Evolutionary conservation across 2,888 invertebrate genomes (phyloP).

Genomic region (Strigamia transsilvanica): DNA sequence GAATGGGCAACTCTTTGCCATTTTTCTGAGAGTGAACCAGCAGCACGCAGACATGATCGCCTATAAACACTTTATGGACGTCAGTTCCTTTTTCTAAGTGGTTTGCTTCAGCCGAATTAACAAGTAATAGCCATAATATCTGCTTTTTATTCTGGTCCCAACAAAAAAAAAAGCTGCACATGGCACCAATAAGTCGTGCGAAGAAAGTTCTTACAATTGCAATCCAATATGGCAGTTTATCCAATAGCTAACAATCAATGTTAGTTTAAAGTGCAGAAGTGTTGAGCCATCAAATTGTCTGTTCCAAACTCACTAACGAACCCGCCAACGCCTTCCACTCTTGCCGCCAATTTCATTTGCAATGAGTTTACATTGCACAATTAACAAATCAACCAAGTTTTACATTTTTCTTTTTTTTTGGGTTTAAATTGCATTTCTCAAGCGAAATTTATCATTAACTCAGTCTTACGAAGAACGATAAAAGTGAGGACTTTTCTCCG

Average conservation of each 20-base stretch:
- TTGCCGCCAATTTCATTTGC: conserved; percentile 32
- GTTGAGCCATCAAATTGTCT: conserved; percentile 14
- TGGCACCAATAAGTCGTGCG: background rate
- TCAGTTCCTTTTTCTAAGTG: conserved; percentile 37
- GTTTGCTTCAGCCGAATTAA: conserved; percentile 24
- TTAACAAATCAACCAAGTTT: conserved; percentile 24
- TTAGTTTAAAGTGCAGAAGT: background rate
- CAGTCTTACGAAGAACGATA: background rate
- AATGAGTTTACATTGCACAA: conserved; percentile 39
- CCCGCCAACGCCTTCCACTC: background rate
- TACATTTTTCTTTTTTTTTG: background rate
- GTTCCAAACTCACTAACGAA: conserved; percentile 23
- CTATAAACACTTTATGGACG: conserved; percentile 33
- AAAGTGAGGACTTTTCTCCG: background rate
- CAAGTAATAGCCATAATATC: conserved; percentile 28
- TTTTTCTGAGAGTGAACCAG: background rate
- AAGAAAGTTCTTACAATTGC: background rate
- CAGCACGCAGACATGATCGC: conserved; percentile 28
- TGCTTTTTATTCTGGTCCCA: background rate
- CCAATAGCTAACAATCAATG: conserved; percentile 3
- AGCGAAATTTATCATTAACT: background rate
- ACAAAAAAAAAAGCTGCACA: background rate
- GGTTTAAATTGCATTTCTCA: background rate
- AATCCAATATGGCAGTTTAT: background rate
- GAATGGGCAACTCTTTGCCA: conserved; percentile 10